Base-by-base conservation (phyloP, 2,113 vertebrate species). In the Chaetura pelagica region DNA sequence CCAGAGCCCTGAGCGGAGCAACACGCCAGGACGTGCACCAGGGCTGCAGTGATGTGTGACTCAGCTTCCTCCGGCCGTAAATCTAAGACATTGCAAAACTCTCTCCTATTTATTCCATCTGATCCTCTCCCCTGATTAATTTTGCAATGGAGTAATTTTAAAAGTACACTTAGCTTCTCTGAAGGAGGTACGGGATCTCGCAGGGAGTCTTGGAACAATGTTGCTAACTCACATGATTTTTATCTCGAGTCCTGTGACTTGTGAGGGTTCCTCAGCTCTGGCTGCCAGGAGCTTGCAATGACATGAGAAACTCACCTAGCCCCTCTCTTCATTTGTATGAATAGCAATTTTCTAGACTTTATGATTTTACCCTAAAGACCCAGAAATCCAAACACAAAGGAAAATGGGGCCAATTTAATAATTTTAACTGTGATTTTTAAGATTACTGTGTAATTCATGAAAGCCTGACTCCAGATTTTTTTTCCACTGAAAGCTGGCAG, bases 181-280 rank as follows among this genome's bases (percentile, higher is more conserved):
- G 32, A 84, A 94, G 95, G 90, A 87, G 83, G 77, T 32, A 3
- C 40, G 32, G 87, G 57, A 73, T 40, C 71, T 73, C 71, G 52
- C 1, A 2, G 74, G 84, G 69, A 89, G 81, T 23, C 64, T 67
- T 82, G 77, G 68, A 89, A 71, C 57, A 42, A 54, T 18, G 15
- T 24, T 89, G 87, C 89, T 71, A 84, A 44, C 77, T 93, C 93
- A 69, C 35, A 82, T 82, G 94, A 94, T 96, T 92, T 92, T 96
- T 81, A 88, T 96, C 93, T 94, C 1, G 1, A 88, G 58, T 74
- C 85, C 86, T 48, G 57, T 21, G 76, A 84, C 64, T 88, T 80
- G 46, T 72, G 58, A 93, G 64, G 7, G 0, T 68, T 93, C 55
- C 82, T 67, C 58, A 58, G 72, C 72, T 84, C 34, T 21, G 51